Conservation (phyloP, 2,113 vertebrate species). For the Lates calcarifer region DNA sequence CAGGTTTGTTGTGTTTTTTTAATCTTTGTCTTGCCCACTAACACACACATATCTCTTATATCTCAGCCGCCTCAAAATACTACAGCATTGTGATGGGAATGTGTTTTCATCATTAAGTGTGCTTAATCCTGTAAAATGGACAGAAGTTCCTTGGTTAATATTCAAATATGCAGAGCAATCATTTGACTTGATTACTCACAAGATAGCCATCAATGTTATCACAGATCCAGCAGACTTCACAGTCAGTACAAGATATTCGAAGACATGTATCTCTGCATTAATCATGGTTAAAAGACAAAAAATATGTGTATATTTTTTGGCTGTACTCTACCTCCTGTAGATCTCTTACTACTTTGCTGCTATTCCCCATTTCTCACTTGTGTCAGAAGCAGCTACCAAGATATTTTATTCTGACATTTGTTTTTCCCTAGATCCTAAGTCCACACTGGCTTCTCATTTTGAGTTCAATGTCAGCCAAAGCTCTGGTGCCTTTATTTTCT, state of each 20-base stretch:
- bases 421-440: constrained; percentile 49
- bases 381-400: constrained; percentile 40
- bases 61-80: not conserved
- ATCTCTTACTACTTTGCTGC: constrained; percentile 11
- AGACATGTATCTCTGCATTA: not conserved
- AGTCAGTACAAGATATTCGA: not conserved
- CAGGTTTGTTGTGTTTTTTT: not conserved
- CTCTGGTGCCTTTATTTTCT: constrained; percentile 66
- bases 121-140: not conserved
- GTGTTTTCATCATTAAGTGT: not conserved
- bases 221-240: not conserved
- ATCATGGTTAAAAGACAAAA: not conserved
- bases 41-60: not conserved
- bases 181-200: not conserved
- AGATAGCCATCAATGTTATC: not conserved
- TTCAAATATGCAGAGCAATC: constrained; percentile 8
- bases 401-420: constrained; percentile 54
- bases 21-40: not conserved
- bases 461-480: constrained; percentile 68
- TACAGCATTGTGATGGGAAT: not conserved
- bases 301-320: not conserved
- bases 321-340: not conserved
- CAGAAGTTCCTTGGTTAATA: not conserved
- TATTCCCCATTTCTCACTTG: constrained; percentile 33
- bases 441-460: constrained; percentile 56